Evolutionary conservation across 2,113 vertebrate species (phyloP), one percentile per base, ranked within the genome.

Genomic region (Riparia riparia): DNA sequence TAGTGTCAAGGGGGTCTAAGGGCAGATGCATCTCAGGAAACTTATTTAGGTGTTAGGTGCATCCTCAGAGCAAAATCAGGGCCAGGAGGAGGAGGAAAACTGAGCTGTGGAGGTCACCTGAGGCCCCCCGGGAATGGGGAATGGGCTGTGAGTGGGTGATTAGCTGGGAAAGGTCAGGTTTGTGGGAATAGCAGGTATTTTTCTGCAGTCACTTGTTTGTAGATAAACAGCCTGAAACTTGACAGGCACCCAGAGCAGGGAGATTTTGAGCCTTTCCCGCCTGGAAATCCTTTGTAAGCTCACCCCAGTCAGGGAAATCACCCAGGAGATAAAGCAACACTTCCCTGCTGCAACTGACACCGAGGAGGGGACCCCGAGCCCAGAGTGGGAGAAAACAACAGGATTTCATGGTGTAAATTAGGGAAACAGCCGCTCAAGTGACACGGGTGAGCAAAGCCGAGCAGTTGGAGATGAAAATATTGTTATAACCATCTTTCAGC

Each of bases 81-180:
- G 45, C 10, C 31, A 56, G 32, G 32, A 32, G 58, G 17, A 72
- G 61, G 1, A 65, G 72, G 54, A 66, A 41, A 65, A 42, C 1
- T 7, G 53, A 66, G 41, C 45, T 61, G 19, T n/a, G 73, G 7
- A 25, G 39, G 28, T 44, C 32, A 26, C n/a, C 44, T 56, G 66
- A 51, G 34, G 31, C 28, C 6, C 44, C 61, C 68, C n/a, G 18
- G 14, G 63, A 24, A 7, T 3, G 65, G 41, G 39, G 37, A 64
- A 54, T 3, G 26, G 37, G 41, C 17, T 63, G 28, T 13, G 3
- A 7, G 37, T 6, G 18, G 29, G 34, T 18, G 45, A 47, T 7
- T 0, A 17, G 20, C 0, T 37, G 50, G 71, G 54, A 26, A 70
- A 18, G 6, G 41, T 34, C 58, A 61, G 58, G 14, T 12, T 1